Conservation (phyloP, 2,888 invertebrate species). For the Stenichneumon culpator region DNA sequence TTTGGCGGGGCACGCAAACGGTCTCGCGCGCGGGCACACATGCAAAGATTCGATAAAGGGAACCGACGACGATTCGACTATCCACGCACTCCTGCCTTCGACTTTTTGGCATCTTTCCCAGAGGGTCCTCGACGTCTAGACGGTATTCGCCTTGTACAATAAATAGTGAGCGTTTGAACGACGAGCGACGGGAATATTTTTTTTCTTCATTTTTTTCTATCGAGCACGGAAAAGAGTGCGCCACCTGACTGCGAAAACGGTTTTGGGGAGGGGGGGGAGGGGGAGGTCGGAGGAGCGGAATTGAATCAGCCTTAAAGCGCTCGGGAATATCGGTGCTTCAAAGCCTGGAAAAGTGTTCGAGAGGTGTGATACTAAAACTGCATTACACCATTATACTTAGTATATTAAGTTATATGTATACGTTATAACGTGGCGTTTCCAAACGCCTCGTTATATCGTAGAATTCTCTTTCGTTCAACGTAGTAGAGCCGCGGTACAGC, state of each 20-base stretch:
- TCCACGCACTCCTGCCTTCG: conserved; percentile 27
- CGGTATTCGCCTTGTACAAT: conserved; percentile 56
- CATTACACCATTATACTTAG: neutral
- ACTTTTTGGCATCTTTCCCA: conserved; percentile 60
- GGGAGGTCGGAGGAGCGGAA: neutral
- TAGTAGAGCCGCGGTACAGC: neutral
- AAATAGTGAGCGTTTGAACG: conserved; percentile 57
- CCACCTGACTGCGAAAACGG: conserved; percentile 11
- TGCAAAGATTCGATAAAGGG: conserved; percentile 42
- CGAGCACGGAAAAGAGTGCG: neutral
- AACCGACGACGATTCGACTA: conserved; percentile 46
- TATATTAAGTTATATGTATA: neutral
- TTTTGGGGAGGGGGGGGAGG: neutral
- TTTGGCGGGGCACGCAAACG: conserved; percentile 8
- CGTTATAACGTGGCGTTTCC: neutral
- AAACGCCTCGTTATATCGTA: neutral
- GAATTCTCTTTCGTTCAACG: neutral
- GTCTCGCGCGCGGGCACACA: conserved; percentile 9
- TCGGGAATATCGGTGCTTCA: conserved; percentile 51
- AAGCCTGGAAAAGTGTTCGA: conserved; percentile 4
- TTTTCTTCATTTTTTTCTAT: neutral
- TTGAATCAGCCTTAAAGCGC: conserved; percentile 52
- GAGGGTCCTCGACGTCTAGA: conserved; percentile 57
- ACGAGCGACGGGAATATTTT: conserved; percentile 51
- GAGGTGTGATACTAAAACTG: neutral